phyloP scores from a whole-genome alignment of 2,113 vertebrate species.

The Gavialis gangeticus region DNA sequence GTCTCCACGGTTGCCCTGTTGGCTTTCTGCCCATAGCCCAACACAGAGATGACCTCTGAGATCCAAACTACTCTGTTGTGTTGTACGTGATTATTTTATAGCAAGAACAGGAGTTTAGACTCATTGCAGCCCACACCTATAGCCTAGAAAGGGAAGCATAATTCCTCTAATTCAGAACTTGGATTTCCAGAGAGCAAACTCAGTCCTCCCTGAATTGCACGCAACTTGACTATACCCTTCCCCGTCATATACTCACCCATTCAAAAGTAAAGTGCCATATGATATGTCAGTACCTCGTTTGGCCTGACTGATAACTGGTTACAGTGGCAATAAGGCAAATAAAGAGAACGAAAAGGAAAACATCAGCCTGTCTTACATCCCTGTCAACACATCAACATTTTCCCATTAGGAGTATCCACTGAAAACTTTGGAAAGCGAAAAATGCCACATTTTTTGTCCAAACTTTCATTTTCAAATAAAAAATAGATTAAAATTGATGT shows the following conservation, averaged over 20 bases:
- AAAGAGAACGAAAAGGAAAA: neutral
- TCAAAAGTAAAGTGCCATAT: neutral
- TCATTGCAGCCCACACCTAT: neutral
- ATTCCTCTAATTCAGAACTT: neutral
- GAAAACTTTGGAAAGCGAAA: neutral
- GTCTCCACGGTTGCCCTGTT: neutral
- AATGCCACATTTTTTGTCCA: neutral
- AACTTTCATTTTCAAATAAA: neutral
- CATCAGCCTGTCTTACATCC: neutral
- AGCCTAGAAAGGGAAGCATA: neutral
- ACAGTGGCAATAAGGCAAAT: neutral
- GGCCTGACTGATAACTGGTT: neutral
- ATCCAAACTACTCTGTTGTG: neutral
- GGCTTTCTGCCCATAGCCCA: neutral
- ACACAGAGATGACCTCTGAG: neutral
- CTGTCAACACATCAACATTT: neutral
- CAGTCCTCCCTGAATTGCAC: neutral
- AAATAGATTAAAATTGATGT: neutral
- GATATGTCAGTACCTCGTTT: neutral
- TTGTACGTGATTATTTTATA: neutral
- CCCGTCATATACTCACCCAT: neutral
- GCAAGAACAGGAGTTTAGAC: neutral
- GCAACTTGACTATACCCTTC: neutral
- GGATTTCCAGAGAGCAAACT: neutral
- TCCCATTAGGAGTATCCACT: neutral